Base-by-base conservation (phyloP, 2,113 vertebrate species). In the Malurus alboscapulatus region DNA sequence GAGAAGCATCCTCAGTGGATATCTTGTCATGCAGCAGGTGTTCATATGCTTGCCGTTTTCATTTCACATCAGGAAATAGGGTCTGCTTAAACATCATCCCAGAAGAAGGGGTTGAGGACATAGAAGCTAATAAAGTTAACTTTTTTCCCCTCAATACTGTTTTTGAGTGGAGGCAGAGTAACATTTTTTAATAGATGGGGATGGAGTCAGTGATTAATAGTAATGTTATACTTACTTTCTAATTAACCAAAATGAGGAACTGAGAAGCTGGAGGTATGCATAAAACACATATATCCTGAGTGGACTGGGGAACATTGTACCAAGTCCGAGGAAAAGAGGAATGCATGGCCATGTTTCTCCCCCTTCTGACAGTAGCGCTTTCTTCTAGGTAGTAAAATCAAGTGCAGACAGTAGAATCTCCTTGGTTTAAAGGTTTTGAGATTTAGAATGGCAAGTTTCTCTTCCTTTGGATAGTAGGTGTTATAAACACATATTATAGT, bases 71-170 rank as follows among this genome's bases (percentile, higher is more conserved):
- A 53, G 50, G 19, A 67, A 73, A 36, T 6, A 7, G 7, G 30
- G 13, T 78, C 8, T 73, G 20, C 32, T n/a, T 50, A 51, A 77
- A 27, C 34, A 21, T 8, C 3, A 8, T 81, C 24, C 32, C 14
- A 47, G 38, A 61, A 76, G 27, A 50, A 32, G 16, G 6, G 38
- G 38, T 38, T 67, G 45, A 59, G 40, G 13, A 16, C 8, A 10
- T 3, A 72, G 26, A 53, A 42, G 8, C 14, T 68, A 48, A 17
- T 84, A 55, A 71, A 81, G 14, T 13, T 14, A 51, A 53, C 6
- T 26, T 47, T 45, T 48, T 51, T 53, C 4, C 2, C 2, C 11
- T 15, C 73, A 32, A 0, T 45, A 7, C 15, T 83, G 7, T 16
- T 79, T 74, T 40, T 76, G 13, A n/a, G 26, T 66, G 38, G 16